These are phyloP conservation scores for Dolichopus griseipennis DNA, from an alignment of 2,888 invertebrate species.

Conservation along the genomic window DNA sequence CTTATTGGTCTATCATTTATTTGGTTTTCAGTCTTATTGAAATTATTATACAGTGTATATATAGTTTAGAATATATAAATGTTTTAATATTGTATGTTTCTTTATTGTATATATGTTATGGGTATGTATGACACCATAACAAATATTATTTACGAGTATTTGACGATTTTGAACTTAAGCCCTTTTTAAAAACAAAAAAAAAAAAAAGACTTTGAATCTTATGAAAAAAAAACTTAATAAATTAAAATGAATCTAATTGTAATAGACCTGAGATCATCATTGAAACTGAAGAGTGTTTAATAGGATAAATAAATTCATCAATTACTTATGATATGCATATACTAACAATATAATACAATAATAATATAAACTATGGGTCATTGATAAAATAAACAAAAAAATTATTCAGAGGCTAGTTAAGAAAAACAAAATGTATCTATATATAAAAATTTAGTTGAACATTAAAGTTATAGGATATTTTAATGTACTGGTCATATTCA, in stretches of 20 bases:
- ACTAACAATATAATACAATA: too few species aligned
- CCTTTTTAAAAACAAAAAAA: not conserved
- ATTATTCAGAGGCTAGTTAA: not conserved
- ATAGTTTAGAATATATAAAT: too few species aligned
- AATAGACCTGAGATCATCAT: conserved; percentile 6
- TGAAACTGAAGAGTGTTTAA: not conserved
- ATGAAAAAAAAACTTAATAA: too few species aligned
- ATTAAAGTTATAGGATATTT: not conserved
- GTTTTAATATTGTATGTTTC: too few species aligned
- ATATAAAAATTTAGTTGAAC: not conserved
- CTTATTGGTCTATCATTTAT: not conserved
- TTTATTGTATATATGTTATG: too few species aligned
- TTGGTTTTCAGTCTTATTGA: too few species aligned
- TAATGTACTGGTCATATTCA: too few species aligned
- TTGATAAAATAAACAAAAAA: not conserved
- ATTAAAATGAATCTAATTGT: not conserved
- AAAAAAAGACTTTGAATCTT: not conserved
- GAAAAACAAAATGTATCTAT: not conserved
- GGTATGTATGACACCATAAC: not conserved
- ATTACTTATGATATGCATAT: not conserved
- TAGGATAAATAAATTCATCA: conserved; percentile 4
- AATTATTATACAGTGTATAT: too few species aligned
- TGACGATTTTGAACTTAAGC: conserved; percentile 1
- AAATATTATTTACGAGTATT: conserved; percentile 4
- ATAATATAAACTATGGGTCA: not conserved